Percentiles rank a stretch among this genome's conserved stretches.
These are phyloP conservation scores for Ammodytes marinus DNA, from an alignment of 2,113 vertebrate genomes.

Conservation along the genomic window DNA sequence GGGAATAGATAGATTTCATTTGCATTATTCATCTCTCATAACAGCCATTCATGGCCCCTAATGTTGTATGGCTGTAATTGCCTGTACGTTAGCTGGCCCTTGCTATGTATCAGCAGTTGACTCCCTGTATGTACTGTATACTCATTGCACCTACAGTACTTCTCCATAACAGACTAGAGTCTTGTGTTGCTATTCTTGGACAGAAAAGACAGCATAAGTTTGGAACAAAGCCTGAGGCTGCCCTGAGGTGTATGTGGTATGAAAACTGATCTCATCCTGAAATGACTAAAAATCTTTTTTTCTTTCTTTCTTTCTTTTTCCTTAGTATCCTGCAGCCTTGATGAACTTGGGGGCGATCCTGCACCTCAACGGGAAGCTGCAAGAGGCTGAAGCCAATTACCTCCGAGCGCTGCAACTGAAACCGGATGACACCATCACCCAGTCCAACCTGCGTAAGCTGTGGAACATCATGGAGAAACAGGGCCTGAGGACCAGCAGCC, in stretches of 20 bases:
- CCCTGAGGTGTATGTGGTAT: conserved; percentile 2
- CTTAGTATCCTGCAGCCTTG: conserved; percentile 94
- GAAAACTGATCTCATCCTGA: conserved; percentile 5
- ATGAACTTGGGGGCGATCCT: conserved; percentile 99
- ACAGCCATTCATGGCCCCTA: neutral
- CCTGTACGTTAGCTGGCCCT: neutral
- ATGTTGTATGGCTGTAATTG: conserved; percentile 5
- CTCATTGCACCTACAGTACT: neutral
- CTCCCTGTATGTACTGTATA: neutral
- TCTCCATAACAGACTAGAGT: neutral
- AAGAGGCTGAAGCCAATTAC: conserved; percentile 96
- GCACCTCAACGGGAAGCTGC: conserved; percentile 96
- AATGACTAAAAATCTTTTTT: neutral
- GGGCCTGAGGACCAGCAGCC: conserved; percentile 93
- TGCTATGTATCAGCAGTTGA: neutral
- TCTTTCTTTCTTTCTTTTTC: conserved; percentile 38
- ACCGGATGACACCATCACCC: conserved; percentile 96
- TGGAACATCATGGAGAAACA: conserved; percentile 99
- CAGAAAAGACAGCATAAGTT: neutral
- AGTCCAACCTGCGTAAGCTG: conserved; percentile 97
- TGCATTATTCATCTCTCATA: conserved; percentile 39
- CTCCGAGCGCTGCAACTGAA: conserved; percentile 95
- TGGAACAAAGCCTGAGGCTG: neutral
- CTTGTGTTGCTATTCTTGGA: conserved; percentile 3
- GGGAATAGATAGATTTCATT: conserved; percentile 21